Conservation (phyloP, 2,113 vertebrate species). For the Gymnobelideus leadbeateri region DNA sequence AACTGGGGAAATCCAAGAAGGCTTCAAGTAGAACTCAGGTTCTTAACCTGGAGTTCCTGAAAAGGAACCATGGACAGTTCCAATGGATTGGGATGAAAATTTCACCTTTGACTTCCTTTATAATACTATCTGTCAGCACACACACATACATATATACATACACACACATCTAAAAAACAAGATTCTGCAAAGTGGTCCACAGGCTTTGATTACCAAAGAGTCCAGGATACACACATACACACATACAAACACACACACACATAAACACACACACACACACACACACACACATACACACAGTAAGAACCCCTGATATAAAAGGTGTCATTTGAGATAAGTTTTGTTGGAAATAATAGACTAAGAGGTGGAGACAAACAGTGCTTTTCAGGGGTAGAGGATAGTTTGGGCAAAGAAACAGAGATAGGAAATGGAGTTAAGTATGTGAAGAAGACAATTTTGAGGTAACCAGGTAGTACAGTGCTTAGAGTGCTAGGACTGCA, state of each 20-base stretch:
- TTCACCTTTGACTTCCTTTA: neutral
- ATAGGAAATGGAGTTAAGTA: neutral
- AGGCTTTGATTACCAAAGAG: neutral
- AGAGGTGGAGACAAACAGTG: neutral
- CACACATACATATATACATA: too few relatives aligned
- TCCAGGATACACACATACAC: neutral
- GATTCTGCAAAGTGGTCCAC: neutral
- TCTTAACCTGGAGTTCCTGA: neutral
- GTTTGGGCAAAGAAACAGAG: neutral
- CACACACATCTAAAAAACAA: neutral
- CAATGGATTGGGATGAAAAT: neutral
- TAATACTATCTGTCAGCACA: neutral
- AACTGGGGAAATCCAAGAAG: neutral
- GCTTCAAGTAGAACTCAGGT: neutral
- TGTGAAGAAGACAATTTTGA: neutral
- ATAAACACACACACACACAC: too few relatives aligned
- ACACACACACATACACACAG: too few relatives aligned
- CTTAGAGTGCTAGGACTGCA: fast-evolving
- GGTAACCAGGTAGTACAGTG: neutral
- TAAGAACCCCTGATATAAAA: neutral
- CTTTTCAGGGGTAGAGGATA: neutral
- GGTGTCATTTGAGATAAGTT: neutral
- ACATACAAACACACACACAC: neutral
- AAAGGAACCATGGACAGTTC: neutral
- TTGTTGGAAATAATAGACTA: neutral